These are phyloP conservation scores for Atta colombica DNA, from an alignment of 1,140 invertebrate genomes.

Conservation along the genomic window DNA sequence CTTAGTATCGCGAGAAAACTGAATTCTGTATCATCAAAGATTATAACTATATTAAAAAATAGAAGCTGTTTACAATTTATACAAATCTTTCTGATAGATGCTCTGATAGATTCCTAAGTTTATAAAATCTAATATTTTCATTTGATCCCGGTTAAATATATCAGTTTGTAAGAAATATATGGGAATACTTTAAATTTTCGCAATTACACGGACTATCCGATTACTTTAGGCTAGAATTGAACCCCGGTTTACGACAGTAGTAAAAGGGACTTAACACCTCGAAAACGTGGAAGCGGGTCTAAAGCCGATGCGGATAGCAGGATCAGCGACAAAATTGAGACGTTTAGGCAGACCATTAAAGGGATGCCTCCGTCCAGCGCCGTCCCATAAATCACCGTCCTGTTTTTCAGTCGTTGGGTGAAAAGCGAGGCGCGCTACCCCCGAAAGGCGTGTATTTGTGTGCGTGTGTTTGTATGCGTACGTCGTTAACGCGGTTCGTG, in stretches of 20 bases:
- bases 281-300: neutral
- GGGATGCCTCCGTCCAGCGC: constrained; percentile 55
- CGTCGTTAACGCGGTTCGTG: neutral
- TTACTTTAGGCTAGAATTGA: neutral
- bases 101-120: neutral
- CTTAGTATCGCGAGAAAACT: neutral
- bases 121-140: neutral
- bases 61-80: neutral
- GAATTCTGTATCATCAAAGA: constrained; percentile 12
- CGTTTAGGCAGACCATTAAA: constrained; percentile 67
- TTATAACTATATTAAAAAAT: neutral
- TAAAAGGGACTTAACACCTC: constrained; percentile 30
- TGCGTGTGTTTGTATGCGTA: neutral
- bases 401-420: constrained; percentile 64
- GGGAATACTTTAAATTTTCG: neutral
- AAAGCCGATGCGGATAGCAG: constrained; percentile 27
- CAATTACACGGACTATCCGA: constrained; percentile 23
- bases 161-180: neutral
- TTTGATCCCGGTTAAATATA: neutral
- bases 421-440: constrained; percentile 67
- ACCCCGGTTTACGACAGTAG: constrained; percentile 33
- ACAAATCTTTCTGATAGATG: neutral
- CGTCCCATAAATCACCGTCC: constrained; percentile 70
- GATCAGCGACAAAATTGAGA: constrained; percentile 69
- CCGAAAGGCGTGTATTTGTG: constrained; percentile 56